These are phyloP conservation scores for Serinus canaria DNA, from an alignment of 2,113 vertebrate genomes.

Conservation along the genomic window DNA sequence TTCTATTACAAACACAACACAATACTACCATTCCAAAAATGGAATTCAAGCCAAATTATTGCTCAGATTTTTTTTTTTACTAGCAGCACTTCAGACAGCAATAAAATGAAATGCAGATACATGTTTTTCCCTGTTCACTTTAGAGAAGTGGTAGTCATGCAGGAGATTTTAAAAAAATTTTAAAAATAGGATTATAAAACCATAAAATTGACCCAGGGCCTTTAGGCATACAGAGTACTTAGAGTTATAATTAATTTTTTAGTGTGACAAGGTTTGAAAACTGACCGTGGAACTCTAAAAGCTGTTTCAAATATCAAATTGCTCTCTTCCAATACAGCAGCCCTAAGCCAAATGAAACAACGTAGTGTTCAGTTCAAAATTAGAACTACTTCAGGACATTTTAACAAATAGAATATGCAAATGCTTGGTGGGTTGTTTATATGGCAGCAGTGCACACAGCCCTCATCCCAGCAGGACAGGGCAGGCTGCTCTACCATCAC, in stretches of 20 bases:
- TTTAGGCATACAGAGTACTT: neutral
- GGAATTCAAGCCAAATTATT: neutral
- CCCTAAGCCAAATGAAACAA: neutral
- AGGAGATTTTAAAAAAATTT: neutral
- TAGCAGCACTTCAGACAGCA: neutral
- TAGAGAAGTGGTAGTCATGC: neutral
- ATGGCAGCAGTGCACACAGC: too few relatives aligned
- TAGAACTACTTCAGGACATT: neutral
- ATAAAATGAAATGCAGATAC: constrained; percentile 17
- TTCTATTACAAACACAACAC: neutral
- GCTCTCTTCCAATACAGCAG: neutral
- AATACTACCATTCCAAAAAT: neutral
- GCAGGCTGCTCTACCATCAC: neutral
- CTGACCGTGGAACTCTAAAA: neutral
- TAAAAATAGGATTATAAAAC: neutral
- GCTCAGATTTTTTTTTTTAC: neutral
- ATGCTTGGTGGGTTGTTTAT: neutral
- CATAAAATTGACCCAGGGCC: constrained; percentile 17
- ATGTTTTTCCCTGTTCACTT: neutral
- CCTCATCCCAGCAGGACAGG: neutral
- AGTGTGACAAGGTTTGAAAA: constrained; percentile 12
- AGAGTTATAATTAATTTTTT: constrained; percentile 17
- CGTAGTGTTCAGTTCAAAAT: neutral
- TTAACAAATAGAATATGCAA: neutral
- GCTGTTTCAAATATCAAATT: neutral